phyloP scores from a whole-genome alignment of 2,113 vertebrate genomes.

The Pygoscelis adeliae region DNA sequence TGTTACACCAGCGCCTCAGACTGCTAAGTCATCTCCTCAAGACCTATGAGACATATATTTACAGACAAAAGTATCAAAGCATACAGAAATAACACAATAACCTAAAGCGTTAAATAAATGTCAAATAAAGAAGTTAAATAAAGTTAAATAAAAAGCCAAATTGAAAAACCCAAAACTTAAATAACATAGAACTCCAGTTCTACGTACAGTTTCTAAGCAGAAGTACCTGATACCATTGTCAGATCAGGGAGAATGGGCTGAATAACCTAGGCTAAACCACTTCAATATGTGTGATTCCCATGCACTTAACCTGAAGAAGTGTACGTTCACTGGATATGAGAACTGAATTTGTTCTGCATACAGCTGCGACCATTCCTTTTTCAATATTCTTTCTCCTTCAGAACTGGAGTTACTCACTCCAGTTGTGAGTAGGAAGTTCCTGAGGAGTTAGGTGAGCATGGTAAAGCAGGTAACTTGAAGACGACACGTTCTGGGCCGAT shows the following conservation, averaged over 20 bases:
- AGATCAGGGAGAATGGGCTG: background rate
- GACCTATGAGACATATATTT: background rate
- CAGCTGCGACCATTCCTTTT: background rate
- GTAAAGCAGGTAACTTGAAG: constrained; percentile 9
- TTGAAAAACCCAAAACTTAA: background rate
- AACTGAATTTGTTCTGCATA: background rate
- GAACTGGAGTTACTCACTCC: background rate
- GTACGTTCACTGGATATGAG: background rate
- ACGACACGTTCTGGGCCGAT: background rate
- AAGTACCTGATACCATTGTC: background rate
- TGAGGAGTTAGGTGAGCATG: background rate
- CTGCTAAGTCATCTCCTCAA: background rate
- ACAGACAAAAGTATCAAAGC: background rate
- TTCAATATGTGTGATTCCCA: background rate
- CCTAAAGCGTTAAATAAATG: background rate
- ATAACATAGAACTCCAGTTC: background rate
- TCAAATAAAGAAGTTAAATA: background rate
- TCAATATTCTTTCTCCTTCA: background rate
- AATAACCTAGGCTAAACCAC: background rate
- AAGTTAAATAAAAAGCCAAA: background rate
- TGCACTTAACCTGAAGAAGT: background rate
- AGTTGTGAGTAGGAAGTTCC: background rate
- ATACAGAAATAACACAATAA: background rate
- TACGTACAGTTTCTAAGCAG: background rate
- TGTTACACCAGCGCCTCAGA: background rate